phyloP scores from a whole-genome alignment of 2,113 vertebrate species.

The Strix uralensis region DNA sequence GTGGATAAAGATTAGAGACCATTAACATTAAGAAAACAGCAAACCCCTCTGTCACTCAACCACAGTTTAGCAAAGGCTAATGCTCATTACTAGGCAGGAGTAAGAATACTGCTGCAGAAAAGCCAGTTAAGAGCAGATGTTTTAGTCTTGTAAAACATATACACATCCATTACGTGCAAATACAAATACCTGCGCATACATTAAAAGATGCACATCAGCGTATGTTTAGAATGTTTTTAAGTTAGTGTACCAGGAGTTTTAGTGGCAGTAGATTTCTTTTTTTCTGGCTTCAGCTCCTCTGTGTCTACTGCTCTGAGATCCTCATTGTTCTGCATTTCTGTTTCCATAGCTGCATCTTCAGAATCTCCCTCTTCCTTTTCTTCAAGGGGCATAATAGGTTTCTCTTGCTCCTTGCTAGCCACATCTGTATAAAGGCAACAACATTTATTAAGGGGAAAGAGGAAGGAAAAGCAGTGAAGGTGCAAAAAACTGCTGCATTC shows the following conservation, averaged over 20 bases:
- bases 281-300: slow-evolving; percentile 86
- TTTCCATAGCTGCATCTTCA: slow-evolving; percentile 80
- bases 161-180: not conserved
- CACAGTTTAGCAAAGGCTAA: not conserved
- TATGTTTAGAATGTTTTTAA: slow-evolving; percentile 13
- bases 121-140: not conserved
- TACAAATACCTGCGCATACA: not conserved
- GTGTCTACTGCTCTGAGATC: slow-evolving; percentile 74
- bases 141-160: not conserved
- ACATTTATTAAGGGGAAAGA: not conserved
- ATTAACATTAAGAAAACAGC: not conserved
- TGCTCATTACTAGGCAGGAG: not conserved
- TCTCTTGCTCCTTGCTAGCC: slow-evolving; percentile 90
- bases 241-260: slow-evolving; percentile 62
- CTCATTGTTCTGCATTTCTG: slow-evolving; percentile 75
- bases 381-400: slow-evolving; percentile 60
- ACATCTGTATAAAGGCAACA: slow-evolving; percentile 76
- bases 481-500: not conserved
- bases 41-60: not conserved
- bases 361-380: slow-evolving; percentile 69
- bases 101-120: not conserved
- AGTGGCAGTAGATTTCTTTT: slow-evolving; percentile 62
- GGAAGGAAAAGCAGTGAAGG: not conserved
- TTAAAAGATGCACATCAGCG: not conserved
- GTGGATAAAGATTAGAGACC: not conserved